A percentile compares a stretch with the other conserved stretches of the same genome.
Evolutionary conservation across 2,113 vertebrate genomes (phyloP).

Genomic region (Riparia riparia): DNA sequence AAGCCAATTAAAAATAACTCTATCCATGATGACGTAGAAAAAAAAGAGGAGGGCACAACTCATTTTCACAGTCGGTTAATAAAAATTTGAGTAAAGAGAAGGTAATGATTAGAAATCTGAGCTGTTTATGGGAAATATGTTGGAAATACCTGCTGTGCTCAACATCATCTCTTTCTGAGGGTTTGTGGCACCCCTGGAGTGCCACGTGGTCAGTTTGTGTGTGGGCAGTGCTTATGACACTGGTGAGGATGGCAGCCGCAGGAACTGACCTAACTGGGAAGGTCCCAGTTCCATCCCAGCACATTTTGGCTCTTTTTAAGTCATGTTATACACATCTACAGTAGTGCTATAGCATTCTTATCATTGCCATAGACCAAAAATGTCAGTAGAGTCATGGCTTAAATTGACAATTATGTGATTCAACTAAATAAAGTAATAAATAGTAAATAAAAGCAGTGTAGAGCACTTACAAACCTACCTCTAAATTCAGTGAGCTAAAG

Average conservation of each 20-base stretch:
- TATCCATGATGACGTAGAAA: neutral
- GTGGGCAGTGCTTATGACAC: neutral
- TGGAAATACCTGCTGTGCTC: neutral
- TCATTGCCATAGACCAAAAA: neutral
- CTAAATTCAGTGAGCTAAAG: neutral
- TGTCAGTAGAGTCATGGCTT: neutral
- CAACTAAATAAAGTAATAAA: neutral
- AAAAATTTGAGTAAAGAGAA: neutral
- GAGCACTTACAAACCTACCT: neutral
- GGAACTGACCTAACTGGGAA: neutral
- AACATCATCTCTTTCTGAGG: neutral
- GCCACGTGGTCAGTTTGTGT: accelerated
- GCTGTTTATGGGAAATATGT: neutral
- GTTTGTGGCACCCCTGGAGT: neutral
- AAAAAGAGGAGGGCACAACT: neutral
- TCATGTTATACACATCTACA: neutral
- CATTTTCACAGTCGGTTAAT: neutral
- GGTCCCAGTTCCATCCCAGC: neutral
- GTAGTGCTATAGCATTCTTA: neutral
- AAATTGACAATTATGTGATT: neutral
- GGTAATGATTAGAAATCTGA: neutral
- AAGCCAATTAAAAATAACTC: neutral
- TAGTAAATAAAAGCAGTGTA: neutral
- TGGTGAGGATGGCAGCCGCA: neutral
- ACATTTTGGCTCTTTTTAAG: neutral